A percentile compares a stretch with the other conserved stretches of the same genome.
Conservation (phyloP, 2,888 invertebrate genomes). For the Caenorhabditis parvicauda region DNA sequence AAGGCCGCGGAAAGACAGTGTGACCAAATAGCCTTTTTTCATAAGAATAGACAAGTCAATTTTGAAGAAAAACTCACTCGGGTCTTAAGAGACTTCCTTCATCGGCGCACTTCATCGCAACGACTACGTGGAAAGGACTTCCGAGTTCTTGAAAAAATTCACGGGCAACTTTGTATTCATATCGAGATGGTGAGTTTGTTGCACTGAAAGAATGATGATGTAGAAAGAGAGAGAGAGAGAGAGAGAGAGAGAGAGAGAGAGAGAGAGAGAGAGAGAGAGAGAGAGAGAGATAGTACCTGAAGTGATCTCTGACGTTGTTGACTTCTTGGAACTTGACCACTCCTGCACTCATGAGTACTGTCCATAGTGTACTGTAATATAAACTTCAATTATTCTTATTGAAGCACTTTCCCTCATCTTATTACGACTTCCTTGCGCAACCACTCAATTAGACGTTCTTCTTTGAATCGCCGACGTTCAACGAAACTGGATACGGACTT, state of each 20-base stretch:
- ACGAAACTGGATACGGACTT: too few relatives aligned
- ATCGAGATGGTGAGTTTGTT: constrained; percentile 53
- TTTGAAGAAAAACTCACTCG: constrained; percentile 39
- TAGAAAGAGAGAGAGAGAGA: background rate
- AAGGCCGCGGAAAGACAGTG: too few relatives aligned
- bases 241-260: background rate
- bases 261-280: too few relatives aligned
- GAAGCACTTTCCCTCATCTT: background rate
- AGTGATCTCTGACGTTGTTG: constrained; percentile 61
- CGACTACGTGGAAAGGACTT: constrained; percentile 58
- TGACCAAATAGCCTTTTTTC: too few relatives aligned
- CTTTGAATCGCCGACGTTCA: too few relatives aligned
- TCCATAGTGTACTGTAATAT: constrained; percentile 43
- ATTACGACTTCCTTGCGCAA: background rate
- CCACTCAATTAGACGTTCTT: too few relatives aligned
- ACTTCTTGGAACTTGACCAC: constrained; percentile 58
- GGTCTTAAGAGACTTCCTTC: constrained; percentile 55
- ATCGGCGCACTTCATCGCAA: constrained; percentile 56
- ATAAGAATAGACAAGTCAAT: too few relatives aligned
- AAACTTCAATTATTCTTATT: background rate
- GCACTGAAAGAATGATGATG: constrained; percentile 33
- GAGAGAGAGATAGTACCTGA: constrained; percentile 25
- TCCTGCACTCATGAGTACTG: constrained; percentile 44
- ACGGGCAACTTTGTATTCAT: constrained; percentile 56
- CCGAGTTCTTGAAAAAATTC: constrained; percentile 61